Conservation (phyloP, 1,140 invertebrate genomes). For the Scaptodrosophila lebanonensis region DNA sequence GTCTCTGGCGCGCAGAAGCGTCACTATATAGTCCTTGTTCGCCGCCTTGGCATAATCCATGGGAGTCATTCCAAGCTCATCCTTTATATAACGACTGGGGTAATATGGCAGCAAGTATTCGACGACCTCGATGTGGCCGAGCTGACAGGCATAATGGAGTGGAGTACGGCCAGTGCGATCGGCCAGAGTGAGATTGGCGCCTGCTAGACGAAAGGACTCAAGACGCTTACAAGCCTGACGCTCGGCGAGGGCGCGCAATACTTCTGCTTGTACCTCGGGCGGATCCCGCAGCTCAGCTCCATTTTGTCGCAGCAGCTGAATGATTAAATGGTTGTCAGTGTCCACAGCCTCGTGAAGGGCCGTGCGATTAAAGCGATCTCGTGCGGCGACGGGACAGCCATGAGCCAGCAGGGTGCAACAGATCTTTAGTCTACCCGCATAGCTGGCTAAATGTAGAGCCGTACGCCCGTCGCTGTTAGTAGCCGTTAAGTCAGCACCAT, state of each 20-base stretch:
- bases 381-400: constrained; percentile 88
- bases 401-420: constrained; percentile 81
- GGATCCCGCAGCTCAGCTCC: constrained; percentile 81
- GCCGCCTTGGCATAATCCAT: constrained; percentile 77
- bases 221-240: constrained; percentile 80
- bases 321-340: constrained; percentile 80
- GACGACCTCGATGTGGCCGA: constrained; percentile 71
- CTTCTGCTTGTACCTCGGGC: constrained; percentile 78
- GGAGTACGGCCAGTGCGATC: constrained; percentile 82
- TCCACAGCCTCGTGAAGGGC: constrained; percentile 82
- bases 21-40: constrained; percentile 31
- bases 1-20: constrained; percentile 29
- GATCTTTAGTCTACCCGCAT: constrained; percentile 80
- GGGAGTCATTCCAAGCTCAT: constrained; percentile 78
- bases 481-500: constrained; percentile 86
- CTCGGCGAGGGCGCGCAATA: constrained; percentile 80
- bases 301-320: constrained; percentile 79
- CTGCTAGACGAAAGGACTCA: constrained; percentile 80
- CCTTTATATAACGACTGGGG: constrained; percentile 62
- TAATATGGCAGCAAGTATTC: constrained; percentile 78
- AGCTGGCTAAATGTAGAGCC: constrained; percentile 88
- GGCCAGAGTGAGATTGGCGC: constrained; percentile 80
- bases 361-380: constrained; percentile 79
- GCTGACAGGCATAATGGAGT: constrained; percentile 80
- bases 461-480: constrained; percentile 87